Conservation (phyloP, 2,888 invertebrate genomes). For the Cyaniris semiargus region DNA sequence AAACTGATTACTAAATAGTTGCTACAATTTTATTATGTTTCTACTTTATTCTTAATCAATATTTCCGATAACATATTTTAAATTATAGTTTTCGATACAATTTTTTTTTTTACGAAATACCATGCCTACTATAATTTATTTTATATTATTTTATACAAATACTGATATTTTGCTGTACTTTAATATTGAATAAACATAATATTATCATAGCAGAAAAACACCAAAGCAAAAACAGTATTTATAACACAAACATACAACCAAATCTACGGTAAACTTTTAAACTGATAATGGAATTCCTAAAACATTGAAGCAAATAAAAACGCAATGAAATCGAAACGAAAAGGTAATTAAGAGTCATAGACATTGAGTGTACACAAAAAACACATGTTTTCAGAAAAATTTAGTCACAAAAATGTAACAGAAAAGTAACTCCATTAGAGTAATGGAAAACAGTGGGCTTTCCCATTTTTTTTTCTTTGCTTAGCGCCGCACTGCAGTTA, state of each 20-base stretch:
- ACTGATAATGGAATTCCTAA: background rate
- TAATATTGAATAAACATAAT: too few species aligned
- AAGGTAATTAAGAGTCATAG: background rate
- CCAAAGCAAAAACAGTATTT: too few species aligned
- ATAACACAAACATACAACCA: background rate
- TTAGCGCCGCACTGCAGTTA: slow-evolving; percentile 67
- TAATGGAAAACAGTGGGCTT: slow-evolving; percentile 74
- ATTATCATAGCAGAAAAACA: too few species aligned
- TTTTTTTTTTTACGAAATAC: too few species aligned
- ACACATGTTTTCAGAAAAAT: slow-evolving; percentile 37
- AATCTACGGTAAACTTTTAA: background rate
- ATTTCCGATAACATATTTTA: background rate
- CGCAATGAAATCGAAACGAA: background rate
- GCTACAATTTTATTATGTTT: too few species aligned
- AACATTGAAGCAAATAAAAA: slow-evolving; percentile 2
- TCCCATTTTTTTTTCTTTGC: slow-evolving; percentile 46
- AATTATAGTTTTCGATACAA: background rate
- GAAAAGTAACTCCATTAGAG: slow-evolving; percentile 60
- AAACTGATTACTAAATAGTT: background rate
- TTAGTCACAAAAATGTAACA: slow-evolving; percentile 60
- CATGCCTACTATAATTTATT: too few species aligned
- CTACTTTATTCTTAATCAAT: background rate
- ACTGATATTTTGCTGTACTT: too few species aligned
- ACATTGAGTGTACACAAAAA: slow-evolving; percentile 37
- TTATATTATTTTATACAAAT: too few species aligned